These are phyloP conservation scores for Scomber colias DNA, from an alignment of 2,113 vertebrate species.

Conservation along the genomic window DNA sequence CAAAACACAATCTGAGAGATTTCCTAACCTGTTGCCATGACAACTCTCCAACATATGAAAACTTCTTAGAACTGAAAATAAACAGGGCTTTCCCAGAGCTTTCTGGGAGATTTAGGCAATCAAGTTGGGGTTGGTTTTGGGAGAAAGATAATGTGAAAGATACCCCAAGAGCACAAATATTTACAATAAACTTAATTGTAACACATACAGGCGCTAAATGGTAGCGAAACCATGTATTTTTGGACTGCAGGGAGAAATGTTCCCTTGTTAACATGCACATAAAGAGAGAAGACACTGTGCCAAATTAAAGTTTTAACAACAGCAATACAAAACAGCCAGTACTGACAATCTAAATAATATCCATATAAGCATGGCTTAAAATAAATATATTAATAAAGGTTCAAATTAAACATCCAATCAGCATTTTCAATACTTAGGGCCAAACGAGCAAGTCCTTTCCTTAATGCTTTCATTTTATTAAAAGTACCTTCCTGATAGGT, in stretches of 20 bases:
- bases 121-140: slow-evolving; percentile 7
- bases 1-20: slow-evolving; percentile 27
- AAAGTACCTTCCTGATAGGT: not conserved
- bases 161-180: slow-evolving; percentile 4
- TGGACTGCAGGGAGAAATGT: slow-evolving; percentile 1
- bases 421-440: not conserved
- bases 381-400: not conserved
- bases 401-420: not conserved
- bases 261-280: not conserved
- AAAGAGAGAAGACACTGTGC: not conserved
- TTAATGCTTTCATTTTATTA: not conserved
- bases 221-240: not conserved
- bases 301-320: not conserved
- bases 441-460: not conserved
- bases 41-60: slow-evolving; percentile 44
- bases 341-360: no score
- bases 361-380: not conserved
- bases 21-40: slow-evolving; percentile 46
- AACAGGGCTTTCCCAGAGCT: slow-evolving; percentile 33
- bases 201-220: not conserved
- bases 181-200: slow-evolving; percentile 6
- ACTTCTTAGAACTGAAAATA: slow-evolving; percentile 37
- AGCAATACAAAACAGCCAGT: not conserved
- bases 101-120: not conserved
- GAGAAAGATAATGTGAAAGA: not conserved